Evolutionary conservation across 1,140 invertebrate genomes (phyloP).

Genomic region (Euglossa dilemma): DNA sequence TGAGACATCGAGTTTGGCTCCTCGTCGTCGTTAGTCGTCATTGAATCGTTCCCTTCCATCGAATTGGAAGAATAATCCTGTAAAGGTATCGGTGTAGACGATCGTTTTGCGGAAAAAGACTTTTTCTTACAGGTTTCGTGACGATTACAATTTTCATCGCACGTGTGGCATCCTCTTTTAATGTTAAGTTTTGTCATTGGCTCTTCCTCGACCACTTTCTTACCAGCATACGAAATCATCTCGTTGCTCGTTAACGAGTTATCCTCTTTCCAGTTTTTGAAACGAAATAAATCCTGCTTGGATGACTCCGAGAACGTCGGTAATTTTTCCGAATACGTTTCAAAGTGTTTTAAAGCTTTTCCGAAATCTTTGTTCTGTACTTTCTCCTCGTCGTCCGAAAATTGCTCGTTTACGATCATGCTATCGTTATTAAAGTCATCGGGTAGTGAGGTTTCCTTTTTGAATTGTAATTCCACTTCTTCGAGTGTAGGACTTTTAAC

Average conservation of each 20-base stretch:
- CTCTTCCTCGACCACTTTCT: conserved; percentile 73
- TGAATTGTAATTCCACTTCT: conserved; percentile 74
- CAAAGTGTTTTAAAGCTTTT: conserved; percentile 72
- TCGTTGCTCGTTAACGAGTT: conserved; percentile 23
- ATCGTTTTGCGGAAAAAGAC: conserved; percentile 22
- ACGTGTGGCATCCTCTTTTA: conserved; percentile 73
- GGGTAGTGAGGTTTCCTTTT: conserved; percentile 52
- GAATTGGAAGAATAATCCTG: conserved; percentile 42
- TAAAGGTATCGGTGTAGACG: conserved; percentile 48
- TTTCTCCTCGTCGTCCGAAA: conserved; percentile 49
- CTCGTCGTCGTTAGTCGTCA: conserved; percentile 20
- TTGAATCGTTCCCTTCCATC: conserved; percentile 35
- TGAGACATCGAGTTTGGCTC: conserved; percentile 62
- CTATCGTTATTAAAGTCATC: conserved; percentile 50
- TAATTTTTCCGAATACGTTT: conserved; percentile 53
- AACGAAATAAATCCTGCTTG: conserved; percentile 61
- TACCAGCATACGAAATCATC: conserved; percentile 66
- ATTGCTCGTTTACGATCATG: conserved; percentile 27
- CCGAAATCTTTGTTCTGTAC: conserved; percentile 62
- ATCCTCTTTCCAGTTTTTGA: conserved; percentile 63
- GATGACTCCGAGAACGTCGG: conserved; percentile 42
- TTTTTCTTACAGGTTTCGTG: conserved; percentile 65
- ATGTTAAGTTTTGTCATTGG: conserved; percentile 74
- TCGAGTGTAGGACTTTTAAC: conserved; percentile 71
- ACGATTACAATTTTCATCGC: conserved; percentile 66